Base-by-base conservation (phyloP, 1,140 invertebrate genomes). In the Brachionus paranguensis region DNA sequence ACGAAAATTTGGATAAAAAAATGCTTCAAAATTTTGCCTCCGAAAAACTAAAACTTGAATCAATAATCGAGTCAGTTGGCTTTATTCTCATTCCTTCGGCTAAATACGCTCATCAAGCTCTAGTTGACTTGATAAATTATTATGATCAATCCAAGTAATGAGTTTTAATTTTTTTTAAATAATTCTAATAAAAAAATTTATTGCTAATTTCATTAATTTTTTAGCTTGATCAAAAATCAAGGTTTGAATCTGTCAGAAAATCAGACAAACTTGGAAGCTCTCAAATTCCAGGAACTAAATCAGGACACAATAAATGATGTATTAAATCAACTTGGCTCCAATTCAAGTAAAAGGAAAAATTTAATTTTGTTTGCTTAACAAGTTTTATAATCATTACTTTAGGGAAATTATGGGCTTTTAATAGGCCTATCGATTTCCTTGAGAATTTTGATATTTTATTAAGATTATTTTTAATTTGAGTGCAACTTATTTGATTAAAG, bases 41-140 rank as follows among this genome's bases (percentile, higher is more conserved):
- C 50, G 43, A 81, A 10, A 81, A 81, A 47, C 78, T 81, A 17
- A 81, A 81, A 33, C 29, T 81, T 10, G 33, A 60, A 24, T 64
- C 50, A 14, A 81, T 81, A 33, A 47, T 81, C 20, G 78, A 81
- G 60, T 24, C 78, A 27, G 78, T 81, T 45, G 78, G 78, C 7
- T 81, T 81, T 45, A 64, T 64, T 60, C 24, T 81, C 2, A 20
- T 81, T n/a, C 78, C 78, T 2, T 81, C 78, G 29, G 53, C 64
- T 1, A 17, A 43, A 14, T 64, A 64, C 33, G 20, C 33, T 12
- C 17, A 68, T 10, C 27, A 45, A 27, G 78, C 78, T 27, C 17
- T 60, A 4, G 41, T 43, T 41, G 78, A 81, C 37, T 45, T 81
- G 20, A n/a, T 81, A 5, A 20, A 20, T 11, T 12, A 81, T 17